These are phyloP conservation scores for Dascillus cervinus DNA, from an alignment of 2,888 invertebrate species.

Conservation along the genomic window DNA sequence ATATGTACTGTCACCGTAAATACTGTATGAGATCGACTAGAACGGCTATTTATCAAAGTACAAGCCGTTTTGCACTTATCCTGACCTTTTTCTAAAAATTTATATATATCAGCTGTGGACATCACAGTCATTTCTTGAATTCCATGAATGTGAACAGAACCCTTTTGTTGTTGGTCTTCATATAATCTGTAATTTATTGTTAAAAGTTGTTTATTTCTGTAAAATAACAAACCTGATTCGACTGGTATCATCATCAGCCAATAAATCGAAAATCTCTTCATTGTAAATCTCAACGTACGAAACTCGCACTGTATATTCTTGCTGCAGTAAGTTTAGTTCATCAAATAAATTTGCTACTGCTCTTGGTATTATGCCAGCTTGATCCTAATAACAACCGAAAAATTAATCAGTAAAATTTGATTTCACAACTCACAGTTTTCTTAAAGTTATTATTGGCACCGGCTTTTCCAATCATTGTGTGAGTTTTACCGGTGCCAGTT, in stretches of 20 bases:
- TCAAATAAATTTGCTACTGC: constrained; percentile 87
- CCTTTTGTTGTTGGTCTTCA: constrained; percentile 73
- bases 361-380: constrained; percentile 90
- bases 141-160: constrained; percentile 86
- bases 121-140: constrained; percentile 87
- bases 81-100: constrained; percentile 80
- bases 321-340: constrained; percentile 59
- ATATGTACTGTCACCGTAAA: constrained; percentile 92
- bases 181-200: no score
- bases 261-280: constrained; percentile 89
- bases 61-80: constrained; percentile 82
- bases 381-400: no score
- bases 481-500: constrained; percentile 92
- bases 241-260: constrained; percentile 54
- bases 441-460: no score
- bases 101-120: constrained; percentile 80
- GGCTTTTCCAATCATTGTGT: constrained; percentile 81
- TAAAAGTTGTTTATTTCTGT: no score
- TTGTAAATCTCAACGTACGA: constrained; percentile 95
- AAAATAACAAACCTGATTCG: no score
- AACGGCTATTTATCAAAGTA: constrained; percentile 90
- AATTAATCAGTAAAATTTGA: no score
- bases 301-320: constrained; percentile 84
- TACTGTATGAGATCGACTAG: constrained; percentile 93
- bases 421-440: no score